phyloP scores from a whole-genome alignment of 2,797 vertebrate species.

The Spea hammondii region DNA sequence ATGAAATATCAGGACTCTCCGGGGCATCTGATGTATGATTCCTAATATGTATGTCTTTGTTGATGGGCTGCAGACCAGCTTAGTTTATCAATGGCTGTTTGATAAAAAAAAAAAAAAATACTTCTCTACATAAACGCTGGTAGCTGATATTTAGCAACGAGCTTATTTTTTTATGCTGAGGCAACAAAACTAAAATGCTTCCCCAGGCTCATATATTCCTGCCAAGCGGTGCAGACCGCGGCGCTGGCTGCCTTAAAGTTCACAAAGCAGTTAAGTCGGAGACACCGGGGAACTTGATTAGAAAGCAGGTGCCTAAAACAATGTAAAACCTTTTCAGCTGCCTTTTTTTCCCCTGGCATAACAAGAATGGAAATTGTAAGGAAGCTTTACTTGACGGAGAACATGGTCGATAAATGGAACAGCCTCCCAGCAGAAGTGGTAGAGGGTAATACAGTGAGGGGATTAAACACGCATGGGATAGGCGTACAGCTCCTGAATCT shows the following conservation, averaged over 20 bases:
- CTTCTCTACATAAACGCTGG: not conserved
- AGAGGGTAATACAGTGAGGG: too few relatives aligned
- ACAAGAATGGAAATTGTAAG: too few relatives aligned
- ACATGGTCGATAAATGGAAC: too few relatives aligned
- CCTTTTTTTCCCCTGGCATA: too few relatives aligned
- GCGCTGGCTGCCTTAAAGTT: conserved; percentile 34
- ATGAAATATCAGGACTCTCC: not conserved
- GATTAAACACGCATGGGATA: too few relatives aligned
- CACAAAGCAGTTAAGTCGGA: conserved; percentile 21
- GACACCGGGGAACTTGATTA: conserved; percentile 8
- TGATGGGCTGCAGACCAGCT: not conserved
- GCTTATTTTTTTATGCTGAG: conserved; percentile 24
- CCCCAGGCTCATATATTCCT: conserved; percentile 35
- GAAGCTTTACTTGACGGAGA: too few relatives aligned
- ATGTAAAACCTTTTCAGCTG: too few relatives aligned
- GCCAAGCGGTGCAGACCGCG: conserved; percentile 21
- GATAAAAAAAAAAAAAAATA: not conserved
- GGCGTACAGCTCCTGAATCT: too few relatives aligned
- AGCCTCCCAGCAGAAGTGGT: too few relatives aligned
- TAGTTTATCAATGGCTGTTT: not conserved
- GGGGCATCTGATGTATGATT: not conserved
- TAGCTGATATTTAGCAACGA: conserved; percentile 3
- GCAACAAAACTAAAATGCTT: conserved; percentile 28
- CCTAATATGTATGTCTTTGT: not conserved
- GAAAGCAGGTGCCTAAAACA: too few relatives aligned